phyloP scores from a whole-genome alignment of 2,888 invertebrate genomes.

The Odiellus spinosus region DNA sequence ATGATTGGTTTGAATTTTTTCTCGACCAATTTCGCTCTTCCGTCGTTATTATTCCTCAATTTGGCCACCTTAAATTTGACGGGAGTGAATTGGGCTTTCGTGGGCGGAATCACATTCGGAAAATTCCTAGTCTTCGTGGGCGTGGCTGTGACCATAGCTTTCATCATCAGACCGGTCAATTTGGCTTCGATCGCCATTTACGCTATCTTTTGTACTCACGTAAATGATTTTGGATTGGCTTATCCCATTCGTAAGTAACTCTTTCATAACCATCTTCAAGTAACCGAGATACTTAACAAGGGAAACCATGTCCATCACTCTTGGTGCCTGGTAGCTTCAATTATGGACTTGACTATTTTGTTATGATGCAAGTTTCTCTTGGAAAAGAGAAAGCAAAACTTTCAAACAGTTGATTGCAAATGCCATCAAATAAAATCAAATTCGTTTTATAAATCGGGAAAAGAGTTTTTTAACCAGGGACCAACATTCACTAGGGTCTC shows the following conservation, averaged over 20 bases:
- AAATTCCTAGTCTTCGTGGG: conserved; percentile 69
- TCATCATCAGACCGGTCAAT: conserved; percentile 56
- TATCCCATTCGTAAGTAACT: conserved; percentile 46
- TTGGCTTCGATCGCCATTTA: conserved; percentile 72
- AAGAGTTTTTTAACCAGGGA: no score
- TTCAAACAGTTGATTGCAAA: no score
- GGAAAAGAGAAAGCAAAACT: no score
- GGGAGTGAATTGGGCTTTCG: conserved; percentile 71
- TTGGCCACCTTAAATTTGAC: conserved; percentile 62
- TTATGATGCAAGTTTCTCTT: no score
- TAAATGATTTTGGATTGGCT: conserved; percentile 92
- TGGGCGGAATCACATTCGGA: conserved; percentile 62
- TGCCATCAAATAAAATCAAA: no score
- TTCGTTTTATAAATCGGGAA: no score
- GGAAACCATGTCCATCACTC: no score
- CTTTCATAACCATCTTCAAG: no score
- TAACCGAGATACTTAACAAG: no score
- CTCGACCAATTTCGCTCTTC: conserved; percentile 85
- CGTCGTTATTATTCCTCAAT: conserved; percentile 76
- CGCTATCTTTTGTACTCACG: conserved; percentile 88
- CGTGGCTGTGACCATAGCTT: conserved; percentile 56
- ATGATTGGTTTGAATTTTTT: conserved; percentile 79
- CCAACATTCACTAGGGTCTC: no score
- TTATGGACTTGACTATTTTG: no score
- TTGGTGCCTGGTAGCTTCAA: no score